Evolutionary conservation across 2,888 invertebrate species (phyloP), one percentile per base, ranked within the genome.

Genomic region (Thereva unica): DNA sequence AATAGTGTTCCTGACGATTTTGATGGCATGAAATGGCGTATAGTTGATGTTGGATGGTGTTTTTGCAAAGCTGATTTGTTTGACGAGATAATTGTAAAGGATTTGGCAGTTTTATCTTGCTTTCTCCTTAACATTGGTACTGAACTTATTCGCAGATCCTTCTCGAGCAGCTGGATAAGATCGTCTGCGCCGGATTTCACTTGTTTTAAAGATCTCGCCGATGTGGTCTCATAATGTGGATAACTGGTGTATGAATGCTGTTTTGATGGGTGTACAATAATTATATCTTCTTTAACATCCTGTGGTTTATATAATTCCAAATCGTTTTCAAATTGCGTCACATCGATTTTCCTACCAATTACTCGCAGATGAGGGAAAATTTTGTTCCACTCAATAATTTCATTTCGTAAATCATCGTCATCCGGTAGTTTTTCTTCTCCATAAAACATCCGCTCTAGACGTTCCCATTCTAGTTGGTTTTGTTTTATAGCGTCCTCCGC

Each of bases 401-500:
- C 81, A 35, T 75, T 74, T 1, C 75, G 74, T 7, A 80, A 69
- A 38, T 80, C 80, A 1, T 74, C 71, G 41, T 76, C 74, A 0
- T 75, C 74, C 10, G 74, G 69, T 23, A 80, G 55, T n/a, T 59
- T 41, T 34, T 71, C 67, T 65, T 78, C 75, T 0, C 78, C 78
- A 41, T 74, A 73, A 45, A 81, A 71, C 74, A 80, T 76, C 6
- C 77, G 73, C 52, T 81, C 80, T 4, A 81, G 76, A 9, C 74
- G 75, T 63, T 80, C 79, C 81, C 81, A 81, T 69, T 78, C 79
- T 12, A 75, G 68, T 71, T 78, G 77, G 67, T 81, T 81, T 69
- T 80, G 77, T 61, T 80, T 80, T 9, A 81, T 78, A 10, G 81
- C 80, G 74, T 81, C 81, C 66, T 80, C 78, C 3, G 80, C 80